Percentiles rank a stretch among this genome's conserved stretches.
Conservation (phyloP, 2,888 invertebrate genomes). For the Therioaphis trifolii region DNA sequence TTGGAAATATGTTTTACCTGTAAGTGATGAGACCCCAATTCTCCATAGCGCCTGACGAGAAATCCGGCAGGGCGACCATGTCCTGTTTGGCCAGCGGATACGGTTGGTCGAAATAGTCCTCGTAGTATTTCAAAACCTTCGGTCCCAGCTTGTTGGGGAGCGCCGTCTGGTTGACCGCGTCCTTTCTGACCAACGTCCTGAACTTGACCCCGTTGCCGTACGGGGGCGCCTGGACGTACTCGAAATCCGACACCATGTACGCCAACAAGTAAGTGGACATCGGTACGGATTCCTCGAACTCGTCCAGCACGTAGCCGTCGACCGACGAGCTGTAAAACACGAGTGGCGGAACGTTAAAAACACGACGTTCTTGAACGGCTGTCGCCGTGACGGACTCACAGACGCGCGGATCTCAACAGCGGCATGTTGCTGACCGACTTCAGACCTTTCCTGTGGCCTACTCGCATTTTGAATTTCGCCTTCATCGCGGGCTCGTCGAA, state of each 20-base stretch:
- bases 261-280: slow-evolving; percentile 96
- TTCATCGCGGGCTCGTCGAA: slow-evolving; percentile 92
- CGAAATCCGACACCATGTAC: slow-evolving; percentile 81
- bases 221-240: slow-evolving; percentile 71
- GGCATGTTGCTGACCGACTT: too few relatives aligned
- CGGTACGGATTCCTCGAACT: slow-evolving; percentile 79
- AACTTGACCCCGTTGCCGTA: slow-evolving; percentile 70
- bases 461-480: slow-evolving; percentile 36
- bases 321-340: slow-evolving; percentile 70
- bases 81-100: slow-evolving; percentile 87
- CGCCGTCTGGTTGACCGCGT: slow-evolving; percentile 80
- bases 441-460: too few relatives aligned
- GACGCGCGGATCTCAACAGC: slow-evolving; percentile 67
- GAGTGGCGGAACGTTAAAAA: too few relatives aligned
- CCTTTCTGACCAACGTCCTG: slow-evolving; percentile 80
- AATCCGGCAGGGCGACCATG: slow-evolving; percentile 93
- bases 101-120: slow-evolving; percentile 77
- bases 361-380: too few relatives aligned
- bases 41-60: slow-evolving; percentile 89
- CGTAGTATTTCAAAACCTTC: slow-evolving; percentile 79
- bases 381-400: too few relatives aligned
- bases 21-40: slow-evolving; percentile 88
- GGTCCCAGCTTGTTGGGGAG: slow-evolving; percentile 83
- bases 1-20: slow-evolving; percentile 68
- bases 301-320: slow-evolving; percentile 78